Conservation (phyloP, 2,113 vertebrate genomes). For the Taxidea taxus region DNA sequence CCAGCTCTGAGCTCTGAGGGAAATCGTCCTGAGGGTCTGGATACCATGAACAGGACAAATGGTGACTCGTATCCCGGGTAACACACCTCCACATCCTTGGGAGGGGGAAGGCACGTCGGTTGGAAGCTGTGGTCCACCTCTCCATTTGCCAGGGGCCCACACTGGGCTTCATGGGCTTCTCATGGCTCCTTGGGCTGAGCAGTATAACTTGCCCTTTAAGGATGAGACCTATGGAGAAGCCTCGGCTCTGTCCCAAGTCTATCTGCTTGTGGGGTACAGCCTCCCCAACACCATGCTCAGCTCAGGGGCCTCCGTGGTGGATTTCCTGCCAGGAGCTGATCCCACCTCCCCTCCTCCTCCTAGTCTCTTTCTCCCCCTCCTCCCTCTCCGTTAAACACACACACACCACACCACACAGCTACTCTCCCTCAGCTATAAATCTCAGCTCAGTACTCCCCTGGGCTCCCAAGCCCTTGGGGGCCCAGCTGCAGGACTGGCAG, state of each 20-base stretch:
- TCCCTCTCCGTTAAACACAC: neutral
- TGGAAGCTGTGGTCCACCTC: neutral
- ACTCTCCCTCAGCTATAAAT: neutral
- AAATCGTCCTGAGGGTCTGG: neutral
- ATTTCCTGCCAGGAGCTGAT: neutral
- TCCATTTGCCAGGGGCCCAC: neutral
- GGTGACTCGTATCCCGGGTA: neutral
- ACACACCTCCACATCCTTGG: neutral
- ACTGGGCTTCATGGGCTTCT: neutral
- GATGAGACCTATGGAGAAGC: rapidly evolving
- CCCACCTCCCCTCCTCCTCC: too few species aligned
- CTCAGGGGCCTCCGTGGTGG: rapidly evolving
- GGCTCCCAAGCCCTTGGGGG: neutral
- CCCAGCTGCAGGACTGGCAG: neutral
- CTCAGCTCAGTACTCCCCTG: neutral
- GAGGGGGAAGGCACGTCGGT: neutral
- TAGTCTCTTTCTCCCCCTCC: neutral
- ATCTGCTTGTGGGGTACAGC: too few species aligned
- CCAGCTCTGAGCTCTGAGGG: neutral
- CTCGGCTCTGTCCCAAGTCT: neutral
- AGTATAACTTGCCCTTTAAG: neutral
- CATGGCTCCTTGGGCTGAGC: neutral
- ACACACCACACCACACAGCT: neutral
- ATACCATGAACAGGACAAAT: neutral
- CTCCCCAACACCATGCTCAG: neutral